phyloP scores from a whole-genome alignment of 2,888 invertebrate species.

The Atrina japonica region DNA sequence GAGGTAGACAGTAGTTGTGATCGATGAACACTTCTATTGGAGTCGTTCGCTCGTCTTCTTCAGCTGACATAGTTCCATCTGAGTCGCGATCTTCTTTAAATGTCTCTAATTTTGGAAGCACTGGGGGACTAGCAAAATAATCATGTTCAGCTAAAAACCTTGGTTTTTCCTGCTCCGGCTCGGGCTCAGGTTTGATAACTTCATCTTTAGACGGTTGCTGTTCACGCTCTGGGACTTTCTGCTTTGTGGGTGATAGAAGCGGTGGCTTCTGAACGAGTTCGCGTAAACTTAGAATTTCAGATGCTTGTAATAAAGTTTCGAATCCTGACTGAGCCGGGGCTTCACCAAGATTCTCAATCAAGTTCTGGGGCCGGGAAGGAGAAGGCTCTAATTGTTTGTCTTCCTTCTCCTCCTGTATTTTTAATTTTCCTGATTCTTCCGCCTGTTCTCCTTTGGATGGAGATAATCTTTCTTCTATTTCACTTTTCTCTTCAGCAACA shows the following conservation, averaged over 20 bases:
- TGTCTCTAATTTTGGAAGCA: slow-evolving; percentile 8
- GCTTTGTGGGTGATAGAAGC: slow-evolving; percentile 18
- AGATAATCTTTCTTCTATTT: slow-evolving; percentile 22
- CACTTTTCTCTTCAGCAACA: slow-evolving; percentile 55
- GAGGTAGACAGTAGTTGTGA: slow-evolving; percentile 75
- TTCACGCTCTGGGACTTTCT: slow-evolving; percentile 20
- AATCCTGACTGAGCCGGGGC: slow-evolving; percentile 25
- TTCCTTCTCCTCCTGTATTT: slow-evolving; percentile 11
- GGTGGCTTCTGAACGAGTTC: slow-evolving; percentile 48
- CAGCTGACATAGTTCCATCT: slow-evolving; percentile 75
- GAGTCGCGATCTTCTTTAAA: slow-evolving; percentile 48
- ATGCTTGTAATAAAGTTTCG: slow-evolving; percentile 42
- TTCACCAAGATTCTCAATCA: background rate
- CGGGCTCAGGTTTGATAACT: slow-evolving; percentile 43
- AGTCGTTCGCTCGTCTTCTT: slow-evolving; percentile 65
- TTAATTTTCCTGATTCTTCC: slow-evolving; percentile 1
- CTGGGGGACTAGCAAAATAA: slow-evolving; percentile 70
- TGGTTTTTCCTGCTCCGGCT: slow-evolving; percentile 55
- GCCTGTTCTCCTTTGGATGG: background rate
- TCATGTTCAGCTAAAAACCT: slow-evolving; percentile 76
- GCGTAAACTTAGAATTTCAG: slow-evolving; percentile 43
- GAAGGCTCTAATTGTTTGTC: slow-evolving; percentile 11
- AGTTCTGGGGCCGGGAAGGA: background rate
- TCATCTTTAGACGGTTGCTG: slow-evolving; percentile 9
- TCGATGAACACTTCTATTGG: slow-evolving; percentile 70